phyloP scores from a whole-genome alignment of 2,113 vertebrate species.

The Dicaeum eximium region DNA sequence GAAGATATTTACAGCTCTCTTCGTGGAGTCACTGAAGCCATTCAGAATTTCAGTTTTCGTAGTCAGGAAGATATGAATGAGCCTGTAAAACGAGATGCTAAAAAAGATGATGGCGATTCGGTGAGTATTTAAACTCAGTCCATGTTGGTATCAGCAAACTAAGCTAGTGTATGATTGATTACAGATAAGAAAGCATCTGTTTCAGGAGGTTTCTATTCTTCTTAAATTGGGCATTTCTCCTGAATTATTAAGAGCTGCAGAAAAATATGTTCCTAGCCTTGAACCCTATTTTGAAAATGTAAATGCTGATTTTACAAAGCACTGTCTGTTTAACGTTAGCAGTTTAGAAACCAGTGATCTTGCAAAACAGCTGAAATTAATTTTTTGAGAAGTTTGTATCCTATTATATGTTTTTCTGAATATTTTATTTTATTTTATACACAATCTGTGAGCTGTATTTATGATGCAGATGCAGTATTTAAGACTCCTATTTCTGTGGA shows the following conservation, averaged over 20 bases:
- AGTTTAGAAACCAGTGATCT: neutral
- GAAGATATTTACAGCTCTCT: slow-evolving; percentile 98
- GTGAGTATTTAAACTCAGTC: slow-evolving; percentile 68
- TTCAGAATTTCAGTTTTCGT: slow-evolving; percentile 95
- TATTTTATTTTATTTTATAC: neutral
- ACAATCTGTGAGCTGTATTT: neutral
- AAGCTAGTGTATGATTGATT: neutral
- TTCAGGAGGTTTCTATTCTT: neutral
- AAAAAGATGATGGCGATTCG: slow-evolving; percentile 75
- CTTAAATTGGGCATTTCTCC: neutral
- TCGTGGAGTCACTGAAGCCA: slow-evolving; percentile 94
- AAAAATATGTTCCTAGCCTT: neutral
- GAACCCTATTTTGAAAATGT: neutral
- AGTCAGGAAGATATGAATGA: slow-evolving; percentile 98
- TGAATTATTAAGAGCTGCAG: neutral
- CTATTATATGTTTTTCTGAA: neutral
- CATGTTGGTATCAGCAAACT: neutral
- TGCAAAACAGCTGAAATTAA: neutral
- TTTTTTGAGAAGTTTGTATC: neutral
- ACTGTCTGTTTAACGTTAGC: neutral
- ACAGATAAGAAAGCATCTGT: neutral
- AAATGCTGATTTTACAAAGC: neutral
- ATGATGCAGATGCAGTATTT: neutral
- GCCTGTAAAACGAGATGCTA: slow-evolving; percentile 79
- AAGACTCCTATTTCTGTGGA: neutral